These are phyloP conservation scores for Florisuga fusca DNA, from an alignment of 2,797 vertebrate genomes.

Conservation along the genomic window DNA sequence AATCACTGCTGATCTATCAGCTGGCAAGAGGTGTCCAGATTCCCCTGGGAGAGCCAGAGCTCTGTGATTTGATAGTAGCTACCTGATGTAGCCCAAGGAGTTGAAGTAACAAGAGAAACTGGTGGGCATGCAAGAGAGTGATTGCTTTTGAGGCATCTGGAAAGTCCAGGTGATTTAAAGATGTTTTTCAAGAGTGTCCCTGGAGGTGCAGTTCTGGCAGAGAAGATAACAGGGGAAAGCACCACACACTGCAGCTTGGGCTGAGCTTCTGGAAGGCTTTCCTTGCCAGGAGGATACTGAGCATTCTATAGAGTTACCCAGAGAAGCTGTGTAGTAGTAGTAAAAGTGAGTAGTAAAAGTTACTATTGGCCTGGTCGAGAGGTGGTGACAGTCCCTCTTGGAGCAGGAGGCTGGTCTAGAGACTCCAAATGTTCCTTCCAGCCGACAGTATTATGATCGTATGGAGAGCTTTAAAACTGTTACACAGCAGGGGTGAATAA, in stretches of 20 bases:
- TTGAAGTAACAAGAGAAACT: neutral
- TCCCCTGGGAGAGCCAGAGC: neutral
- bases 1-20: neutral
- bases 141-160: neutral
- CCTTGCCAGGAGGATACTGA: neutral
- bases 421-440: neutral
- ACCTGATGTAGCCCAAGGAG: neutral
- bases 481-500: neutral
- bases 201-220: neutral
- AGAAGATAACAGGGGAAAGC: neutral
- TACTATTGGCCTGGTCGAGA: neutral
- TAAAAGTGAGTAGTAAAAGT: neutral
- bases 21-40: neutral
- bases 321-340: neutral
- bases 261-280: neutral
- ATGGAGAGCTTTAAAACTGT: neutral
- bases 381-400: neutral
- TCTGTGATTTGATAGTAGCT: neutral
- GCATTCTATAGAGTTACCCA: neutral
- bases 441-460: neutral
- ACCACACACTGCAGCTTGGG: neutral
- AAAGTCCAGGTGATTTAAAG: neutral
- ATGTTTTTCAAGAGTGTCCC: neutral
- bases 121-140: accelerated
- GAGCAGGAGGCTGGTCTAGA: neutral